Evolutionary conservation across 2,888 invertebrate species (phyloP).

Genomic region (Diadegma fenestrale): DNA sequence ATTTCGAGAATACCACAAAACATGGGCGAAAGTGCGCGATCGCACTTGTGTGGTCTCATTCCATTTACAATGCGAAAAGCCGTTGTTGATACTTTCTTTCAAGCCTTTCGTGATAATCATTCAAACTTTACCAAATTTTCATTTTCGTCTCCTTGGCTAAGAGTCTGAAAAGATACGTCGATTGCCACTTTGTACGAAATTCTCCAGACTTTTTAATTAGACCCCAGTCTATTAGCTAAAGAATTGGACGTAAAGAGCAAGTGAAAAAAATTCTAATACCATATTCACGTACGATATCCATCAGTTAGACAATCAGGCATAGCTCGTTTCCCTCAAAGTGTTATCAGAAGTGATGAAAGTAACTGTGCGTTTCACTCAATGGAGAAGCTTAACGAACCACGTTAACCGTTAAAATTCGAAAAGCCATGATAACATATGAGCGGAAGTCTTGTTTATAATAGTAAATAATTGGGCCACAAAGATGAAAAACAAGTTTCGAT

Average conservation of each 20-base stretch:
- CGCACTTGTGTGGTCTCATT: conserved; percentile 25
- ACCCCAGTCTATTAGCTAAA: neutral
- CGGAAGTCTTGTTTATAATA: conserved; percentile 1
- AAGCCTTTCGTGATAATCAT: neutral
- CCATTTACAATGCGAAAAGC: conserved; percentile 39
- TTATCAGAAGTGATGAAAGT: conserved; percentile 5
- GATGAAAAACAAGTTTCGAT: neutral
- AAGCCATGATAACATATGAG: neutral
- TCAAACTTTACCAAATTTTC: neutral
- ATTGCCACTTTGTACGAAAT: neutral
- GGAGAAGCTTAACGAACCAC: neutral
- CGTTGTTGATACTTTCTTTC: neutral
- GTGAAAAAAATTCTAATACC: neutral
- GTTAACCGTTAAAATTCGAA: conserved; percentile 1
- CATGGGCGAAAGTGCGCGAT: conserved; percentile 28
- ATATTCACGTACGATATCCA: neutral
- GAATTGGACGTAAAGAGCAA: neutral
- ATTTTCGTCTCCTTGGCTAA: neutral
- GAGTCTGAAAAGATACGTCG: neutral
- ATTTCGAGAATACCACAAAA: conserved; percentile 58
- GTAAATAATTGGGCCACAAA: neutral
- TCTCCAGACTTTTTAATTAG: neutral
- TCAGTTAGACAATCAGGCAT: neutral
- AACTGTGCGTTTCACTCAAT: conserved; percentile 16
- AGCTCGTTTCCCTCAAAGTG: neutral